Conservation (phyloP, 2,888 invertebrate genomes). For the Callyntrura sp. region DNA sequence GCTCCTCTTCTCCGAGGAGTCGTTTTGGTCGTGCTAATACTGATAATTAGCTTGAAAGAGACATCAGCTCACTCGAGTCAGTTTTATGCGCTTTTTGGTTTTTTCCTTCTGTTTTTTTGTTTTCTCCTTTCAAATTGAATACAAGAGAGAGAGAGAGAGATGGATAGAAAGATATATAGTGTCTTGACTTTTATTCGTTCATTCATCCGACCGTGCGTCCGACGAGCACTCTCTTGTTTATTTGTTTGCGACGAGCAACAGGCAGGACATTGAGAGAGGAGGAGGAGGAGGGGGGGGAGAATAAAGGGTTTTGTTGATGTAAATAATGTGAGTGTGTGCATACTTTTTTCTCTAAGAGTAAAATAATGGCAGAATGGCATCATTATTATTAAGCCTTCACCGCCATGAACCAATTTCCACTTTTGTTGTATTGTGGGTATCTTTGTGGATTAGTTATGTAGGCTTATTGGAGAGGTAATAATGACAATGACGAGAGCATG, state of each 20-base stretch:
- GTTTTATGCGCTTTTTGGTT: constrained; percentile 4
- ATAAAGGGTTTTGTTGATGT: too few species aligned
- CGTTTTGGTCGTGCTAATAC: background rate
- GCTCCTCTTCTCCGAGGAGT: background rate
- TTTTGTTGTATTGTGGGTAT: background rate
- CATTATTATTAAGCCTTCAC: constrained; percentile 26
- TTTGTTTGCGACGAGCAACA: background rate
- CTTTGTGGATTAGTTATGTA: too few species aligned
- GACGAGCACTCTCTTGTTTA: background rate
- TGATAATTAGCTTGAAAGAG: constrained; percentile 49
- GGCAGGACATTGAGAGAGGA: too few species aligned
- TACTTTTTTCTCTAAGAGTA: background rate
- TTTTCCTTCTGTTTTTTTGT: background rate
- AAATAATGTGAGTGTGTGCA: too few species aligned
- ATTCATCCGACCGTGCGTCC: background rate
- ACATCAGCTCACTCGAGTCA: constrained; percentile 21
- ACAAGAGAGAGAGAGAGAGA: background rate
- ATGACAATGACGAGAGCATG: background rate
- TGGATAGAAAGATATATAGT: background rate
- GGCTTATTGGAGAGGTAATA: constrained; percentile 7
- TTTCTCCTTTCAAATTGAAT: background rate
- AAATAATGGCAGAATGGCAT: background rate
- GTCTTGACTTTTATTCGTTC: background rate
- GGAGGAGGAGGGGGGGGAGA: too few species aligned
- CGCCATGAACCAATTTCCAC: constrained; percentile 33